Evolutionary conservation across 2,888 invertebrate species (phyloP), one percentile per base, ranked within the genome.

Genomic region (Apamea epomidion): DNA sequence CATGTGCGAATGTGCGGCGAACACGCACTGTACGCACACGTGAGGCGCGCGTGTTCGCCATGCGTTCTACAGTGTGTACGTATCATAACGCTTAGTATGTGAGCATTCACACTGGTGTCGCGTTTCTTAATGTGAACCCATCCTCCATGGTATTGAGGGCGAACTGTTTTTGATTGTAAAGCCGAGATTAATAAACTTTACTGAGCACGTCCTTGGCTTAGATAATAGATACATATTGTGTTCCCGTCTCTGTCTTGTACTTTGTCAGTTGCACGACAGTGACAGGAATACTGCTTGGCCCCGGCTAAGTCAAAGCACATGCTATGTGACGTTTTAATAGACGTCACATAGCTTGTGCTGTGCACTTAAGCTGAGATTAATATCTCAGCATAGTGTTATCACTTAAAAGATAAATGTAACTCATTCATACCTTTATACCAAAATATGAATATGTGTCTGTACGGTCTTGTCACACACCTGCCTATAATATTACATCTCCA

Each of bases 171-270:
- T 32, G 4, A 73, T 48, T 45, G 29, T 45, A 37, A 29, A n/a
- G 14, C 64, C 3, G 32, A 74, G 45, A 74, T 74, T 51, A 58
- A 74, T 82, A 67, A 29, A 58, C n/a, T 65, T 81, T 65, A 65
- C 65, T 73, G 18, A 29, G 29, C 25, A 10, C 37, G n/a, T 25
- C 48, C 25, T 29, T 29, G n/a, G 18, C n/a, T 32, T 8, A 64
- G 32, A 42, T 80, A 37, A n/a, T 58, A 51, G 18, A 60, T n/a
- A 16, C 16, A 4, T 51, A 21, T 21, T 37, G 25, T 25, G 25
- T 8, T 37, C n/a, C 45, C 6, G 21, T 54, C 8, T 25, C 16
- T 14, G 21, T 54, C 18, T 12, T 12, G 45, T 32, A 32, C 6
- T 18, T 6, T 14, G 6, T 21, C n/a, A 45, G 21, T n/a, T 32